Conservation (phyloP, 1,140 invertebrate genomes). For the Drosophila pseudoananassae region DNA sequence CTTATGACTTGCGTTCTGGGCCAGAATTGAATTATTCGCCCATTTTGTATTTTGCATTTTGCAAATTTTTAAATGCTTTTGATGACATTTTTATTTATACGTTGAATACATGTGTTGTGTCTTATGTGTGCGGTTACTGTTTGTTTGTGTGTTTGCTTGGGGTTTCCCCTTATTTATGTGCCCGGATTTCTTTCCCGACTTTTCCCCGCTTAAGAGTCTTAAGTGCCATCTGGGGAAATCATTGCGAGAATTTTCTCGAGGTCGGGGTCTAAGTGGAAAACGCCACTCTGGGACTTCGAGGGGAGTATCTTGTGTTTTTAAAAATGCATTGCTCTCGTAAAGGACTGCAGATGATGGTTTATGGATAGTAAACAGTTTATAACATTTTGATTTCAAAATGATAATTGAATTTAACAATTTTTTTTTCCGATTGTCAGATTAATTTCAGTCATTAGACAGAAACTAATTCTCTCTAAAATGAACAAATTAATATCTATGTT, state of each 20-base stretch:
- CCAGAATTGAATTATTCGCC: slow-evolving; percentile 65
- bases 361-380: slow-evolving; percentile 11
- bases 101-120: slow-evolving; percentile 3
- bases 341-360: slow-evolving; percentile 15
- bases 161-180: slow-evolving; percentile 50
- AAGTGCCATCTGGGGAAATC: slow-evolving; percentile 70
- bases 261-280: slow-evolving; percentile 42
- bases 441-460: not conserved
- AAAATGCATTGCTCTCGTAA: slow-evolving; percentile 3
- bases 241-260: slow-evolving; percentile 39
- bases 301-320: slow-evolving; percentile 7
- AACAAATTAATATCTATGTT: slow-evolving; percentile 14
- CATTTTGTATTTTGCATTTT: slow-evolving; percentile 55
- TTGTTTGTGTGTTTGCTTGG: slow-evolving; percentile 1
- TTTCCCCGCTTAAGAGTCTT: slow-evolving; percentile 45
- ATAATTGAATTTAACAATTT: not conserved
- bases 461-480: not conserved
- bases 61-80: slow-evolving; percentile 78
- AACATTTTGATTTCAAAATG: not conserved
- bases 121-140: slow-evolving; percentile 4
- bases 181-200: slow-evolving; percentile 30
- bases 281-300: slow-evolving; percentile 22
- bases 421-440: not conserved
- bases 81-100: slow-evolving; percentile 73
- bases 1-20: slow-evolving; percentile 48